Evolutionary conservation across 2,113 vertebrate genomes (phyloP).

Genomic region (Mastomys coucha): DNA sequence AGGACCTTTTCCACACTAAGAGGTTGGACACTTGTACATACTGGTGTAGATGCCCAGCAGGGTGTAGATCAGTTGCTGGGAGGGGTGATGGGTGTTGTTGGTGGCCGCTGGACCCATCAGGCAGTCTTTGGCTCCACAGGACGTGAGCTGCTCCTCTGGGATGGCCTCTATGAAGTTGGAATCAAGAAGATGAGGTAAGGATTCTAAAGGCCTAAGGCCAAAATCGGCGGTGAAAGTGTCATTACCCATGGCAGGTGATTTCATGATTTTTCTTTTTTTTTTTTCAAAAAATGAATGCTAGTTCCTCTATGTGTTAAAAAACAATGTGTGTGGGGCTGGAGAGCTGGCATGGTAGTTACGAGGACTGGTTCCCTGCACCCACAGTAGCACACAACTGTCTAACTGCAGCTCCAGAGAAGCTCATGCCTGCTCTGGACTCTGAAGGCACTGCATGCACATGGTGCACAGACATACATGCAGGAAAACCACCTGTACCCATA

Average conservation of each 20-base stretch:
- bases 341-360: neutral
- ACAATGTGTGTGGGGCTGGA: too few relatives aligned
- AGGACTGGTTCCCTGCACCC: neutral
- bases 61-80: slow-evolving; percentile 88
- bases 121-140: slow-evolving; percentile 92
- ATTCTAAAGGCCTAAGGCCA: fast-evolving
- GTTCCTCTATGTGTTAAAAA: neutral
- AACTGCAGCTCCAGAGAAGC: neutral
- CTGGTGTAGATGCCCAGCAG: slow-evolving; percentile 95
- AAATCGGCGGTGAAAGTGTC: fast-evolving
- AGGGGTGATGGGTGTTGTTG: slow-evolving; percentile 83
- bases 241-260: fast-evolving
- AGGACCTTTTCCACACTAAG: neutral
- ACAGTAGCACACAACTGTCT: neutral
- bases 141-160: slow-evolving; percentile 86
- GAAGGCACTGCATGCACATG: neutral
- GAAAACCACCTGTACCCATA: neutral
- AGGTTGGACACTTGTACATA: slow-evolving; percentile 72
- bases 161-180: slow-evolving; percentile 81
- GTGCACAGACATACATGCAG: neutral
- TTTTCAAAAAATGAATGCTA: neutral
- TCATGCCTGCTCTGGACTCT: too few relatives aligned
- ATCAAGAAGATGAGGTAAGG: neutral
- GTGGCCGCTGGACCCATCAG: slow-evolving; percentile 54
- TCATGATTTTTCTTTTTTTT: neutral